Conservation (phyloP, 2,113 vertebrate genomes). For the Takifugu flavidus region DNA sequence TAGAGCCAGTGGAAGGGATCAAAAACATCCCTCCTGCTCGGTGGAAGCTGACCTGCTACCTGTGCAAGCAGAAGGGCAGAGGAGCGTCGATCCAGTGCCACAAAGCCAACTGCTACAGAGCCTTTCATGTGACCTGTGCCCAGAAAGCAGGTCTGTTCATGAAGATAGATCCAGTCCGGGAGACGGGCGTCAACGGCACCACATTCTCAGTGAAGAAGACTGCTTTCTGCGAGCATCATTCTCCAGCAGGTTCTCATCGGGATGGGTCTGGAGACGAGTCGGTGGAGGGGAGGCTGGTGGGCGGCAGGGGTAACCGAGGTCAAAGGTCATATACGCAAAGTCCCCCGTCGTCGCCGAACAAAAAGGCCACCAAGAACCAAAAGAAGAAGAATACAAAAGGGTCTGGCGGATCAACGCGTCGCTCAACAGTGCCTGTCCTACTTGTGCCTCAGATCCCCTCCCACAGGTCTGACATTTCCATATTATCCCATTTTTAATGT, state of each 20-base stretch:
- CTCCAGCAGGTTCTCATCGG: slow-evolving; percentile 74
- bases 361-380: slow-evolving; percentile 77
- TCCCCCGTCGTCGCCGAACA: slow-evolving; percentile 58
- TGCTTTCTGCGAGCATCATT: slow-evolving; percentile 91
- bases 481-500: slow-evolving; percentile 6
- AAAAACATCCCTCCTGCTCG: slow-evolving; percentile 91
- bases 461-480: slow-evolving; percentile 79
- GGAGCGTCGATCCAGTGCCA: slow-evolving; percentile 98
- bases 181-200: slow-evolving; percentile 88
- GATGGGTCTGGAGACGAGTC: slow-evolving; percentile 69
- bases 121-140: slow-evolving; percentile 96
- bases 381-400: slow-evolving; percentile 87
- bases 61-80: slow-evolving; percentile 94
- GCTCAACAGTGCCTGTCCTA: slow-evolving; percentile 78
- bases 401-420: slow-evolving; percentile 61
- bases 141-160: slow-evolving; percentile 94
- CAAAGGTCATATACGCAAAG: slow-evolving; percentile 74
- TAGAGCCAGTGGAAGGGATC: slow-evolving; percentile 95
- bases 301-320: slow-evolving; percentile 71
- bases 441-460: slow-evolving; percentile 91
- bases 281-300: slow-evolving; percentile 71
- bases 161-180: slow-evolving; percentile 96
- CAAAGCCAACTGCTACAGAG: slow-evolving; percentile 97
- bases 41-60: slow-evolving; percentile 95
- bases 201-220: slow-evolving; percentile 97